phyloP scores from a whole-genome alignment of 1,140 invertebrate genomes.

The Drosophila bocki region DNA sequence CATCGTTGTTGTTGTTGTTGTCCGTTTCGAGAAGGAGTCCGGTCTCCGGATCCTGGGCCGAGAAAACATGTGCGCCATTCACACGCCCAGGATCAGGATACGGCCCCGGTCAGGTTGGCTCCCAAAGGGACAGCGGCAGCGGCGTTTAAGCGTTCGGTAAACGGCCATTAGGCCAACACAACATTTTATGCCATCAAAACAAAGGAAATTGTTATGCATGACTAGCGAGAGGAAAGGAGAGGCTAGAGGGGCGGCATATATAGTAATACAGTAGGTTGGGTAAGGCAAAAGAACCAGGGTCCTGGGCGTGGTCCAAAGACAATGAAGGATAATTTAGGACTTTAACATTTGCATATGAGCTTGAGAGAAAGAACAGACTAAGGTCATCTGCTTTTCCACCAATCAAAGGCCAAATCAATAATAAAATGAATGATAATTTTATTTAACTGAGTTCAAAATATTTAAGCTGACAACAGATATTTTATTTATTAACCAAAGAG shows the following conservation, averaged over 20 bases:
- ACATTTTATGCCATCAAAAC: constrained; percentile 37
- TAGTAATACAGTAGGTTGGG: background rate
- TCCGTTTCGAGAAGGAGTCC: background rate
- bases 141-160: constrained; percentile 68
- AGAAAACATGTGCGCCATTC: constrained; percentile 66
- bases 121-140: constrained; percentile 20
- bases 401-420: constrained; percentile 22
- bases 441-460: background rate
- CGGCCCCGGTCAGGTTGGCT: constrained; percentile 17
- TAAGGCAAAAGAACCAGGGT: background rate
- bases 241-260: background rate
- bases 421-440: constrained; percentile 20
- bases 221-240: background rate
- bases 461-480: background rate
- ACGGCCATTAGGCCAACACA: constrained; percentile 65
- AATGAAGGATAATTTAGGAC: constrained; percentile 50
- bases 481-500: background rate
- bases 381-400: constrained; percentile 3
- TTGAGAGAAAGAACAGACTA: background rate
- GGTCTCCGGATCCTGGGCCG: constrained; percentile 18
- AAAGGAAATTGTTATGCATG: constrained; percentile 36
- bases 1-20: background rate
- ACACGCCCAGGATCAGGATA: constrained; percentile 49
- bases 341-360: constrained; percentile 36
- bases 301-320: constrained; percentile 56